Base-by-base conservation (phyloP, 2,888 invertebrate genomes). In the Erebia palarica region DNA sequence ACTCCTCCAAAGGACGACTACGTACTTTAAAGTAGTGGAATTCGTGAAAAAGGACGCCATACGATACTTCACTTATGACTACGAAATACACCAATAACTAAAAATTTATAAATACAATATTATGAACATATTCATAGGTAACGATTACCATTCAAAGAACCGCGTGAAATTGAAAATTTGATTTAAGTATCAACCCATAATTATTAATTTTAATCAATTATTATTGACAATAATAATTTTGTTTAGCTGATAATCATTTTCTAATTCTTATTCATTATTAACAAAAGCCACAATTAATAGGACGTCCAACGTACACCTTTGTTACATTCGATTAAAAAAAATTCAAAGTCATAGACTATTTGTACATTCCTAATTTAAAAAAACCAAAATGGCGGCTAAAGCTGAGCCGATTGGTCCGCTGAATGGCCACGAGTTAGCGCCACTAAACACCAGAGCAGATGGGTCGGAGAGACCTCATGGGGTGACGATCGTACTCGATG, bases 341-440 rank as follows among this genome's bases (percentile, higher is more conserved):
- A 68, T 74, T 72, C 75, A 71, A 73, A 72, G 76, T 71, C 73
- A 74, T 18, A 69, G 61, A 68, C 36, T 65, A 75, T 21, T 10
- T 18, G 3, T 55, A 21, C 49, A 44, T 59, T 57, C 59, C 75
- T 78, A 76, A 49, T 74, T 73, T 73, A 4, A 74, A 78, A 47
- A 53, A 64, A 53, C 16, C 76, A 85, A 89, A 71, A 93, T 93
- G 93, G 90, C 92, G 80, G 86, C 87, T 1, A 94, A 93, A 79
- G 88, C 93, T 27, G 93, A 93, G 77, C 87, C 94, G 13, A 95
- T 95, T 79, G 93, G 94, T 65, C 91, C 94, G 11, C 90, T 95
- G 65, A 96, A 96, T 80, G 97, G 97, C 55, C 97, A 97, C 86
- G 97, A 97, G 90, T 91, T 97, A 93, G 96, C 97, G 77, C 97